A percentile compares a stretch with the other conserved stretches of the same genome.
Evolutionary conservation across 64 coral and sea anemone genomes (phyloP).

Genomic region (Stylophora pistillata): DNA sequence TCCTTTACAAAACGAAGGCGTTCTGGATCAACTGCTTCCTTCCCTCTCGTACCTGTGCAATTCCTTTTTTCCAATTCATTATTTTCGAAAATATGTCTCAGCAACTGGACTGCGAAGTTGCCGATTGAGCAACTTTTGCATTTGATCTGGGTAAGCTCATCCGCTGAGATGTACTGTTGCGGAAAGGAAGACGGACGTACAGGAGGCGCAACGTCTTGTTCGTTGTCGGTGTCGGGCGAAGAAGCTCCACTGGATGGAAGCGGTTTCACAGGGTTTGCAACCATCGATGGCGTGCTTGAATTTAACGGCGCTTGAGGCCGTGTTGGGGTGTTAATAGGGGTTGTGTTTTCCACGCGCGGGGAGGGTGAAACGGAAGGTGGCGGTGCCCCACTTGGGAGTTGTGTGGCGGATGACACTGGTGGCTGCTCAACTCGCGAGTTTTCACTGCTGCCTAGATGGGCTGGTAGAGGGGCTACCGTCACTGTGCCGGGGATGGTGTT

Average conservation of each 20-base stretch:
- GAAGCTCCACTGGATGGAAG: slow-evolving; percentile 40
- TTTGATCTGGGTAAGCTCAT: slow-evolving; percentile 83
- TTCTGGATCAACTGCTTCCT: slow-evolving; percentile 74
- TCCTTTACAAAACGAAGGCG: slow-evolving; percentile 83
- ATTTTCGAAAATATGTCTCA: slow-evolving; percentile 71
- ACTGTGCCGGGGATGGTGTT: slow-evolving; percentile 20
- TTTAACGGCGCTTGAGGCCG: slow-evolving; percentile 52
- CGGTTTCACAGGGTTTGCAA: slow-evolving; percentile 8
- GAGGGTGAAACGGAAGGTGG: slow-evolving; percentile 15
- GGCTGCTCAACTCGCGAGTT: slow-evolving; percentile 68
- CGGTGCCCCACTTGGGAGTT: slow-evolving; percentile 27
- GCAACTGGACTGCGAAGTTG: slow-evolving; percentile 85
- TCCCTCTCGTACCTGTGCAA: slow-evolving; percentile 83
- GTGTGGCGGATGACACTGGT: slow-evolving; percentile 34
- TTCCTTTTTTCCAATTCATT: slow-evolving; percentile 77
- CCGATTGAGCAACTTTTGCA: slow-evolving; percentile 91
- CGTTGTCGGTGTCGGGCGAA: slow-evolving; percentile 44
- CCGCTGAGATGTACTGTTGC: slow-evolving; percentile 33
- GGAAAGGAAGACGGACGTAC: background rate
- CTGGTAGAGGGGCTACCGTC: slow-evolving; percentile 19
- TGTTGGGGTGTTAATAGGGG: slow-evolving; percentile 37
- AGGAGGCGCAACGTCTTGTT: slow-evolving; percentile 43
- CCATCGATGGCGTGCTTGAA: slow-evolving; percentile 35
- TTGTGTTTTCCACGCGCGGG: slow-evolving; percentile 60
- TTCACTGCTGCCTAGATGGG: slow-evolving; percentile 35